Evolutionary conservation across 2,888 invertebrate genomes (phyloP).

Genomic region (Parasteatoda lunata): DNA sequence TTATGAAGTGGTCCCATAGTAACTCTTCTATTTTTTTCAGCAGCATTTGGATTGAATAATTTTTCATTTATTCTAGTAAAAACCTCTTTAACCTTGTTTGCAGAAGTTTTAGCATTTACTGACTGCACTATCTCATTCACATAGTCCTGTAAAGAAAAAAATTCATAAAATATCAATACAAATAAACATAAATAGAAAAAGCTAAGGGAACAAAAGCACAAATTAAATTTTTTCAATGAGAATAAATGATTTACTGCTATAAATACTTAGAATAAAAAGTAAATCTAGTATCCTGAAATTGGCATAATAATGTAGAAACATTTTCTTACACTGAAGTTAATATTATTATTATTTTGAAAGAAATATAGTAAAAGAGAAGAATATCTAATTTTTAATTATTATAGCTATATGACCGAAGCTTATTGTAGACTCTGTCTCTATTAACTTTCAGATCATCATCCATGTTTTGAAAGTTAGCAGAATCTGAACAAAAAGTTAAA

Average conservation of each 20-base stretch:
- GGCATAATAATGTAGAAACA: too few species aligned
- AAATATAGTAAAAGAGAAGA: too few species aligned
- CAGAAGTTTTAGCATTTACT: conserved; percentile 14
- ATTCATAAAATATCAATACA: not conserved
- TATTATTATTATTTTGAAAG: too few species aligned
- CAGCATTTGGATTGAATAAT: conserved; percentile 17
- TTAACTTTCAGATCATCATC: too few species aligned
- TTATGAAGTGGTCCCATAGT: conserved; percentile 39
- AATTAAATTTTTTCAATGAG: not conserved
- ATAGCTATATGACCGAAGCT: too few species aligned
- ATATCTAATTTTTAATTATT: too few species aligned
- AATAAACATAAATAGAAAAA: not conserved
- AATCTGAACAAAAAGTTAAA: too few species aligned
- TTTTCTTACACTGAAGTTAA: too few species aligned
- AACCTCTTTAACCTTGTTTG: conserved; percentile 2
- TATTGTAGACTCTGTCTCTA: too few species aligned
- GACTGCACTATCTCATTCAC: conserved; percentile 15
- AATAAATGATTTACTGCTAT: not conserved
- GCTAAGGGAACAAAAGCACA: not conserved
- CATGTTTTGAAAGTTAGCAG: too few species aligned
- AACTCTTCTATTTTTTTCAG: conserved; percentile 14
- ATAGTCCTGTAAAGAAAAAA: conserved; percentile 36
- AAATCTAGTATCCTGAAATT: too few species aligned
- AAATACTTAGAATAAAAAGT: not conserved
- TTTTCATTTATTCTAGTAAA: conserved; percentile 24